A percentile compares a stretch with the other conserved stretches of the same genome.
phyloP scores from a whole-genome alignment of 1,140 invertebrate species.

The Temnothorax nylanderi region DNA sequence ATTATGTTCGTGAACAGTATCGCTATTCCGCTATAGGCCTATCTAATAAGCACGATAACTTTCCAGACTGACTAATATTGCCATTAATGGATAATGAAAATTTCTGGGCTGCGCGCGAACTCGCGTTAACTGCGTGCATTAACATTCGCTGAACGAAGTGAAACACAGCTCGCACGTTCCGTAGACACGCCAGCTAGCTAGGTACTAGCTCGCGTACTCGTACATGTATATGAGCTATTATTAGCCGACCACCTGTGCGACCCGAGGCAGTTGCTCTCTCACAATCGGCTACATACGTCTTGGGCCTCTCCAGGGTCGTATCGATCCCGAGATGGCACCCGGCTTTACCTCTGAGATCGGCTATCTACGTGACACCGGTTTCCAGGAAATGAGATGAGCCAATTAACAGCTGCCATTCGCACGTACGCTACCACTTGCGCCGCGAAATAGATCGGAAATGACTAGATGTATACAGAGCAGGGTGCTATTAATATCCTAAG shows the following conservation, averaged over 20 bases:
- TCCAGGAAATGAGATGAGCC: slow-evolving; percentile 35
- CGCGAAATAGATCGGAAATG: slow-evolving; percentile 14
- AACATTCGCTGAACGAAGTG: slow-evolving; percentile 27
- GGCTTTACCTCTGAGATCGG: slow-evolving; percentile 9
- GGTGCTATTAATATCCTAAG: slow-evolving; percentile 24
- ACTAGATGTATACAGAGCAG: neutral
- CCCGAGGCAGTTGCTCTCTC: slow-evolving; percentile 72
- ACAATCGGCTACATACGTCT: slow-evolving; percentile 66
- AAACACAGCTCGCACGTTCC: slow-evolving; percentile 35
- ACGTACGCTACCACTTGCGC: neutral
- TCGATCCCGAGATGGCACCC: slow-evolving; percentile 54
- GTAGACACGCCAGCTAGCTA: slow-evolving; percentile 19
- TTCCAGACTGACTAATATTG: slow-evolving; percentile 11
- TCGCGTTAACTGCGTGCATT: slow-evolving; percentile 29
- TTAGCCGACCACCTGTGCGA: slow-evolving; percentile 78
- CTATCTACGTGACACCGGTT: slow-evolving; percentile 25
- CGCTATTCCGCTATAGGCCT: neutral
- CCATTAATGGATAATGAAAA: slow-evolving; percentile 42
- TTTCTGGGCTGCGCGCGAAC: slow-evolving; percentile 2
- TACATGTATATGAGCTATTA: slow-evolving; percentile 70
- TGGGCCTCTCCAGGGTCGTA: slow-evolving; percentile 53
- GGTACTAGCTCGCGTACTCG: slow-evolving; percentile 16
- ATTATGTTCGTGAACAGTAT: neutral
- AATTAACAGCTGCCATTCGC: slow-evolving; percentile 43
- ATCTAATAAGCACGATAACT: slow-evolving; percentile 24